A percentile compares a stretch with the other conserved stretches of the same genome.
These are phyloP conservation scores for Bujurquina vittata DNA, from an alignment of 2,113 vertebrate genomes.

Conservation along the genomic window DNA sequence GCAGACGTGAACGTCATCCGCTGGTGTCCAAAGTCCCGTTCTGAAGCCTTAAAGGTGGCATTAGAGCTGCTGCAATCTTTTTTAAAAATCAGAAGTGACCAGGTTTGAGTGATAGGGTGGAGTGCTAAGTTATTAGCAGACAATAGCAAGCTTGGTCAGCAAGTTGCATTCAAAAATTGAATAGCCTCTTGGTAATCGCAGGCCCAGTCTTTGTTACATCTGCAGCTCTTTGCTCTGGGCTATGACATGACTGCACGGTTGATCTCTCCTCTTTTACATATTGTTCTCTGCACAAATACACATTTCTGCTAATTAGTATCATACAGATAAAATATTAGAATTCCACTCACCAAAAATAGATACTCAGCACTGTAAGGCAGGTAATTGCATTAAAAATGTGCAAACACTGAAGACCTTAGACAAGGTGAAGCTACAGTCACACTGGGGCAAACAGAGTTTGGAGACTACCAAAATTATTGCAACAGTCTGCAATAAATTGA, in stretches of 20 bases:
- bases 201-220: conserved; percentile 80
- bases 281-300: conserved; percentile 39
- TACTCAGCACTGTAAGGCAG: neutral
- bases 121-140: neutral
- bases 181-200: conserved; percentile 81
- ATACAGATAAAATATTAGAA: neutral
- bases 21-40: neutral
- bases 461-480: neutral
- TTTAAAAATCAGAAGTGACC: neutral
- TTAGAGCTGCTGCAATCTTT: neutral
- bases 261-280: conserved; percentile 84
- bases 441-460: neutral
- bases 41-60: neutral
- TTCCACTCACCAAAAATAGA: neutral
- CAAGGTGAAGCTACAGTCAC: neutral
- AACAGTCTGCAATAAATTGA: neutral
- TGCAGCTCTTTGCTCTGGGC: conserved; percentile 79
- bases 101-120: neutral
- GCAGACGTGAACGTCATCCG: neutral
- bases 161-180: neutral
- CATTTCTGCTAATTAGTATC: neutral
- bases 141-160: neutral
- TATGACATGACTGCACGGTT: conserved; percentile 72
- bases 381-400: neutral
- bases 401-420: neutral